Evolutionary conservation across 2,113 vertebrate genomes (phyloP).

Genomic region (Platysteira castanea): DNA sequence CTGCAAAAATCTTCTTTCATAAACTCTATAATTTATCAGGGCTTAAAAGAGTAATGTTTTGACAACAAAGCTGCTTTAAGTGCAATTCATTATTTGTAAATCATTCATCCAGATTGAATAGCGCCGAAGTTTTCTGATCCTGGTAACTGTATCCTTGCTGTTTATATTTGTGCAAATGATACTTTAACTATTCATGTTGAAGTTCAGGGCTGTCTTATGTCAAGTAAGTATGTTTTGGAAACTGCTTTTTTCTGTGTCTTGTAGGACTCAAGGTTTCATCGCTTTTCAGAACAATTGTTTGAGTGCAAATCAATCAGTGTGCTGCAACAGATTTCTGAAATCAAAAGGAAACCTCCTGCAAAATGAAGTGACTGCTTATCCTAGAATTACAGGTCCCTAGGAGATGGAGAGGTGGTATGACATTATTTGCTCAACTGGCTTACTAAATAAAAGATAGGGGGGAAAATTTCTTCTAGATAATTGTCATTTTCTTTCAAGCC

Average conservation of each 20-base stretch:
- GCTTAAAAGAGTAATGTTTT: conserved; percentile 75
- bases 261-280: conserved; percentile 31
- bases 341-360: neutral
- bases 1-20: conserved; percentile 65
- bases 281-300: conserved; percentile 57
- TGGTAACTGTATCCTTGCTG: conserved; percentile 36
- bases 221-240: conserved; percentile 45
- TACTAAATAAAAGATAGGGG: neutral
- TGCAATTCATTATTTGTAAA: conserved; percentile 66
- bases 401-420: neutral
- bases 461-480: neutral
- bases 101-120: conserved; percentile 69
- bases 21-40: conserved; percentile 74
- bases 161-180: conserved; percentile 62
- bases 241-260: conserved; percentile 30
- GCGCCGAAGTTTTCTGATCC: conserved; percentile 51
- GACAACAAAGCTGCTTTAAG: conserved; percentile 71
- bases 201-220: conserved; percentile 48
- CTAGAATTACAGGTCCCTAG: neutral
- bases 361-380: conserved; percentile 16
- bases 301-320: conserved; percentile 45
- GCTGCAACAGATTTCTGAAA: conserved; percentile 45
- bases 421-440: neutral
- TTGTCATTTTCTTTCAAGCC: neutral
- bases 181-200: conserved; percentile 32